Percentiles rank a stretch among this genome's conserved stretches.
Evolutionary conservation across 2,888 invertebrate genomes (phyloP).

Genomic region (Parthenolecanium corni): DNA sequence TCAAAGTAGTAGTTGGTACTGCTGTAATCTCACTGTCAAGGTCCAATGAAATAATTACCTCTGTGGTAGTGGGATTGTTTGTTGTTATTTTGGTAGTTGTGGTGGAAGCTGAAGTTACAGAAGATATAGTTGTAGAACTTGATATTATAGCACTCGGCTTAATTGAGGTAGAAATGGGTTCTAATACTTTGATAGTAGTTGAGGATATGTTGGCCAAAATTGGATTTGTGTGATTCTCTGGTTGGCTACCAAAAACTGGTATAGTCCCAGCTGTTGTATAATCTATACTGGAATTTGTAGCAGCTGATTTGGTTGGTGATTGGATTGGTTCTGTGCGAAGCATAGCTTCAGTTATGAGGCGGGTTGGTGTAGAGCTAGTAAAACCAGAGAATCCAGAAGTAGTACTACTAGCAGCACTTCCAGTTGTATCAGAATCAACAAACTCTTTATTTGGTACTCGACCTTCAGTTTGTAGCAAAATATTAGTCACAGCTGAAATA

Average conservation of each 20-base stretch:
- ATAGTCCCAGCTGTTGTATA: not conserved
- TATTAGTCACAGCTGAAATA: conserved; percentile 34
- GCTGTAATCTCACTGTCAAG: not conserved
- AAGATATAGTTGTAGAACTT: not conserved
- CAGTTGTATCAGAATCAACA: not conserved
- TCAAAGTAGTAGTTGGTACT: conserved; percentile 2
- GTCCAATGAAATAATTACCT: not conserved
- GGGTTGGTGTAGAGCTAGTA: not conserved
- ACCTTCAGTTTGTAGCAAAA: conserved; percentile 31
- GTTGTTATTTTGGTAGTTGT: not conserved
- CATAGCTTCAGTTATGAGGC: not conserved
- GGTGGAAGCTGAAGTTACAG: not conserved
- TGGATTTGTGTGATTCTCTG: not conserved
- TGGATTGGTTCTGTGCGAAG: not conserved
- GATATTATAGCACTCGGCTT: not conserved
- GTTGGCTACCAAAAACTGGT: not conserved
- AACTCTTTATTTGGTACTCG: conserved; percentile 2
- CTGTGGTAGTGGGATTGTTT: conserved; percentile 4
- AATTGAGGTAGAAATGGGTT: not conserved
- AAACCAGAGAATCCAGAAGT: not conserved
- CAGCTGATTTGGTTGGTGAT: not conserved
- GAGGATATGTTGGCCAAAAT: not conserved
- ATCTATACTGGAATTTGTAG: not conserved
- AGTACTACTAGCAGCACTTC: not conserved
- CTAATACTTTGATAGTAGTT: not conserved